These are phyloP conservation scores for Leucoraja ocellata DNA, from an alignment of 2,797 vertebrate genomes.

Conservation along the genomic window DNA sequence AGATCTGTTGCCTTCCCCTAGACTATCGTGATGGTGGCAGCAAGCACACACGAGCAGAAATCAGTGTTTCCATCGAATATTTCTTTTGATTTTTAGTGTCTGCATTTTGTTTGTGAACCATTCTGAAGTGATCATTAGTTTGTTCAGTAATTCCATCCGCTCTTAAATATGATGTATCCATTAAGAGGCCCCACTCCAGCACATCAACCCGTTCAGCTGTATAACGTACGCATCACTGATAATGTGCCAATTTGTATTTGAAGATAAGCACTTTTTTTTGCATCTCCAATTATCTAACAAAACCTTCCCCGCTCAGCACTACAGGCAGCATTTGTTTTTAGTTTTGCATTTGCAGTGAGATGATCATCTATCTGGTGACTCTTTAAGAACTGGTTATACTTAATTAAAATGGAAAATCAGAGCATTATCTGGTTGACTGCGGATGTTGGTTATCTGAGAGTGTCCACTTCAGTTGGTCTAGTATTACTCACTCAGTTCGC, in stretches of 20 bases:
- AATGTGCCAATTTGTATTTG: slow-evolving; percentile 37
- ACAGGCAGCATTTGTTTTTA: slow-evolving; percentile 15
- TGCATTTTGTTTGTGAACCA: slow-evolving; percentile 13
- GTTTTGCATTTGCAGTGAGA: slow-evolving; percentile 25
- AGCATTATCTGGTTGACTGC: neutral
- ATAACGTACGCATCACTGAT: slow-evolving; percentile 32
- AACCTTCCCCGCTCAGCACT: slow-evolving; percentile 16
- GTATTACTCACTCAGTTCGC: neutral
- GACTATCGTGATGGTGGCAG: too few relatives aligned
- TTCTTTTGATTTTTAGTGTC: neutral
- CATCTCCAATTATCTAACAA: slow-evolving; percentile 28
- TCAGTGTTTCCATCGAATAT: neutral
- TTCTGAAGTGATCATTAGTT: slow-evolving; percentile 8
- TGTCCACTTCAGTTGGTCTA: slow-evolving; percentile 15
- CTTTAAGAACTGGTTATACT: slow-evolving; percentile 17
- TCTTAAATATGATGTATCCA: slow-evolving; percentile 36
- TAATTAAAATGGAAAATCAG: slow-evolving; percentile 23
- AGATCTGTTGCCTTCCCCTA: neutral
- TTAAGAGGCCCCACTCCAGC: slow-evolving; percentile 16
- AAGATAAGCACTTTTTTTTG: slow-evolving; percentile 33
- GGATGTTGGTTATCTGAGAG: neutral
- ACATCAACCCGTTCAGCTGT: slow-evolving; percentile 32
- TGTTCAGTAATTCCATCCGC: slow-evolving; percentile 28
- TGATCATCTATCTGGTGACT: slow-evolving; percentile 16
- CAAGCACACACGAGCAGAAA: neutral